Evolutionary conservation across 2,113 vertebrate genomes (phyloP).

Genomic region (Lucifuga dentata): DNA sequence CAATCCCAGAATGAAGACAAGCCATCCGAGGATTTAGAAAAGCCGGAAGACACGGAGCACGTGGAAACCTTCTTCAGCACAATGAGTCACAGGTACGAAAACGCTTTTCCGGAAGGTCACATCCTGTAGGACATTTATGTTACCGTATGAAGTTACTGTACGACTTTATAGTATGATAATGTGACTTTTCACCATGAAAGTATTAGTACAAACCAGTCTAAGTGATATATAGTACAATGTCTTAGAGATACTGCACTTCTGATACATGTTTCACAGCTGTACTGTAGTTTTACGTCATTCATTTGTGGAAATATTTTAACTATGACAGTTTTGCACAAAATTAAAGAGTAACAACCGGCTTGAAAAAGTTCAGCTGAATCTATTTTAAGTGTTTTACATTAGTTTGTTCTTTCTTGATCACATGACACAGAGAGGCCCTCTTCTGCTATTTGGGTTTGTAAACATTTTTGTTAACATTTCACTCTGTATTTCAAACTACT

Average conservation of each 20-base stretch:
- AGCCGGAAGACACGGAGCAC: slow-evolving; percentile 73
- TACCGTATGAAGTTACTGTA: slow-evolving; percentile 16
- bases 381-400: slow-evolving; percentile 71
- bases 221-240: slow-evolving; percentile 54
- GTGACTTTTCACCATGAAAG: slow-evolving; percentile 45
- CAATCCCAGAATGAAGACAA: slow-evolving; percentile 28
- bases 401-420: slow-evolving; percentile 78
- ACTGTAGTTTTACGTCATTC: slow-evolving; percentile 20
- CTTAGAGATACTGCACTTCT: slow-evolving; percentile 34
- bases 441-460: slow-evolving; percentile 73
- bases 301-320: slow-evolving; percentile 30
- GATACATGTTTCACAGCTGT: slow-evolving; percentile 18
- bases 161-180: too few species aligned
- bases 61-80: slow-evolving; percentile 96
- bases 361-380: slow-evolving; percentile 26
- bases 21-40: slow-evolving; percentile 27
- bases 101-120: slow-evolving; percentile 67
- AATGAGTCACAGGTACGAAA: slow-evolving; percentile 95
- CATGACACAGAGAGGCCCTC: slow-evolving; percentile 73
- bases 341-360: slow-evolving; percentile 6
- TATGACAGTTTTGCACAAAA: slow-evolving; percentile 35
- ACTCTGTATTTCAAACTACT: slow-evolving; percentile 52
- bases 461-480: slow-evolving; percentile 60
- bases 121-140: slow-evolving; percentile 51
- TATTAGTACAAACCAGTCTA: slow-evolving; percentile 46